These are phyloP conservation scores for Chiloscyllium punctatum DNA, from an alignment of 2,797 vertebrate species.

Conservation along the genomic window DNA sequence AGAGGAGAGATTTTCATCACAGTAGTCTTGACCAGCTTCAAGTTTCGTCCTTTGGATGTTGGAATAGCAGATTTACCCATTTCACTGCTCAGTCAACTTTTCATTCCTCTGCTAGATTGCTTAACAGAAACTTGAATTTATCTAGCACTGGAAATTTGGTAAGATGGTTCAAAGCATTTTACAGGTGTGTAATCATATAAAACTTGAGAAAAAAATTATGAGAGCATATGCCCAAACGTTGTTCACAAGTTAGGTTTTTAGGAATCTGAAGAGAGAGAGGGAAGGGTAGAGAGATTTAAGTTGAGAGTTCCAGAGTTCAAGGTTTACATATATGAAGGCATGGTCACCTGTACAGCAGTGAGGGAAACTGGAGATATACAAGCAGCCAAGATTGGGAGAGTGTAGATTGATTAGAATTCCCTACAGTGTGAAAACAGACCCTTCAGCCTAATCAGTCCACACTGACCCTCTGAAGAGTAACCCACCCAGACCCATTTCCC, in stretches of 20 bases:
- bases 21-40: background rate
- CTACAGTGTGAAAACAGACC: too few relatives aligned
- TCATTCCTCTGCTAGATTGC: background rate
- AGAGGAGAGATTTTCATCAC: background rate
- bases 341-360: background rate
- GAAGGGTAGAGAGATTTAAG: background rate
- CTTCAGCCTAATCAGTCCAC: too few relatives aligned
- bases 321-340: background rate
- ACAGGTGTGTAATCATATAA: background rate
- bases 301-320: background rate
- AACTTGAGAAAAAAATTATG: too few relatives aligned
- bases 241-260: background rate
- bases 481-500: too few relatives aligned
- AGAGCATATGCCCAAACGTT: background rate
- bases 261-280: too few relatives aligned
- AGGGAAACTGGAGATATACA: background rate
- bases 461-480: too few relatives aligned
- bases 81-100: conserved; percentile 8
- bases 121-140: background rate
- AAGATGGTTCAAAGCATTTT: background rate
- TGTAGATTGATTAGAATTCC: background rate
- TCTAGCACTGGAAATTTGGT: background rate
- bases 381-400: background rate
- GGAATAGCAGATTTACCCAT: background rate
- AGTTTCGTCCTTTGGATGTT: background rate